Percentiles rank a stretch among this genome's conserved stretches.
These are phyloP conservation scores for Linnaemya vulpina DNA, from an alignment of 2,888 invertebrate species.

Conservation along the genomic window DNA sequence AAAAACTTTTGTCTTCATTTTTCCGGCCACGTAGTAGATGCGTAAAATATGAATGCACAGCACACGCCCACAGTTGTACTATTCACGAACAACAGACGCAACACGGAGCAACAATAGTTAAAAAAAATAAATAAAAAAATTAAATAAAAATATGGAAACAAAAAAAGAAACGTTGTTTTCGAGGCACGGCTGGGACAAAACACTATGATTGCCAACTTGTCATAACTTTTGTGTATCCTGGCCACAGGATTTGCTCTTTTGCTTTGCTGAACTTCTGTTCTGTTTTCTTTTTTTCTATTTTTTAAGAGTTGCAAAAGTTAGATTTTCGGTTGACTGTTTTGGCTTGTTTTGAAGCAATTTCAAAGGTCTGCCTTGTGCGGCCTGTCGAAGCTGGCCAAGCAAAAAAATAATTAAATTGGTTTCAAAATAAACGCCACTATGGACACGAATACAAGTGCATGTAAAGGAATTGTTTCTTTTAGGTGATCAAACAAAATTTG, in stretches of 20 bases:
- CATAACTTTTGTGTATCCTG: constrained; percentile 55
- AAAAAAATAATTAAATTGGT: neutral
- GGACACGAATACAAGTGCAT: too few relatives aligned
- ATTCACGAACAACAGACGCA: neutral
- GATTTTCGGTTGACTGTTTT: constrained; percentile 27
- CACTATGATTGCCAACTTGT: constrained; percentile 33
- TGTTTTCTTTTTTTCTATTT: too few relatives aligned
- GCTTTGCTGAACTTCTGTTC: constrained; percentile 15
- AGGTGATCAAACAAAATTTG: too few relatives aligned
- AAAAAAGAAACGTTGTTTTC: neutral
- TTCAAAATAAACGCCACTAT: neutral
- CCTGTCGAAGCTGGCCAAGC: too few relatives aligned
- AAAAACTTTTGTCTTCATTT: constrained; percentile 18
- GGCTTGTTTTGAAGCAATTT: neutral
- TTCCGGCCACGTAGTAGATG: constrained; percentile 6
- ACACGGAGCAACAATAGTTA: neutral
- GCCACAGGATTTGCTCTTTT: constrained; percentile 46
- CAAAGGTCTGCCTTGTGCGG: constrained; percentile 6
- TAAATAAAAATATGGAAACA: neutral
- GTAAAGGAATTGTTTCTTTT: too few relatives aligned
- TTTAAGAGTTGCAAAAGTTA: constrained; percentile 11
- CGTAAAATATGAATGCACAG: constrained; percentile 1
- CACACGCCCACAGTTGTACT: neutral
- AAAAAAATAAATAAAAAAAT: neutral
- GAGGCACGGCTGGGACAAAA: constrained; percentile 38